phyloP scores from a whole-genome alignment of 1,140 invertebrate genomes.

The Panagrolaimus sp. region DNA sequence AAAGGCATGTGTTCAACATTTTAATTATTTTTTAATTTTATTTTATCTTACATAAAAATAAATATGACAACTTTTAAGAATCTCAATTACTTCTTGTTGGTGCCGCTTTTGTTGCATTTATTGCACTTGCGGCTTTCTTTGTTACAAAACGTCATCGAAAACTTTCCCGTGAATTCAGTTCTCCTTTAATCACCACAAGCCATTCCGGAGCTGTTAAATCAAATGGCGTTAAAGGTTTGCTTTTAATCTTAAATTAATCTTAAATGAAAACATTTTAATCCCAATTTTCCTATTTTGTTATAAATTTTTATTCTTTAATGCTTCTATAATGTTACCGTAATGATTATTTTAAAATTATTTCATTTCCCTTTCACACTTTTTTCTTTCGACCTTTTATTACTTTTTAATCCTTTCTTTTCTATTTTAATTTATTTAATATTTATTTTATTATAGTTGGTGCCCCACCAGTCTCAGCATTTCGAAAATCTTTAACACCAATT shows the following conservation, averaged over 20 bases:
- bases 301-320: not conserved
- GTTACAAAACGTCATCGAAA: not conserved
- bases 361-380: not conserved
- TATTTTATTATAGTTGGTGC: not conserved
- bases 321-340: not conserved
- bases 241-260: too few species aligned
- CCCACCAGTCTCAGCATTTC: conserved; percentile 1
- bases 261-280: not conserved
- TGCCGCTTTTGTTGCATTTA: not conserved
- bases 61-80: not conserved
- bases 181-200: not conserved
- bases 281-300: not conserved
- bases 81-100: conserved; percentile 1
- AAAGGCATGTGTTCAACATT: too few species aligned
- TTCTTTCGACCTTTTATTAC: not conserved
- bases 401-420: not conserved
- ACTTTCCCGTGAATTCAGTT: conserved; percentile 4
- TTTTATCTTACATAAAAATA: too few species aligned
- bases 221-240: conserved; percentile 15
- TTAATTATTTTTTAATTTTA: too few species aligned
- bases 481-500: not conserved
- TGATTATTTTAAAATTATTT: too few species aligned
- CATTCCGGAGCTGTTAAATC: not conserved
- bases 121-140: not conserved
- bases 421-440: not conserved